Evolutionary conservation across 1,140 invertebrate species (phyloP).

Genomic region (Megalonaias nervosa): DNA sequence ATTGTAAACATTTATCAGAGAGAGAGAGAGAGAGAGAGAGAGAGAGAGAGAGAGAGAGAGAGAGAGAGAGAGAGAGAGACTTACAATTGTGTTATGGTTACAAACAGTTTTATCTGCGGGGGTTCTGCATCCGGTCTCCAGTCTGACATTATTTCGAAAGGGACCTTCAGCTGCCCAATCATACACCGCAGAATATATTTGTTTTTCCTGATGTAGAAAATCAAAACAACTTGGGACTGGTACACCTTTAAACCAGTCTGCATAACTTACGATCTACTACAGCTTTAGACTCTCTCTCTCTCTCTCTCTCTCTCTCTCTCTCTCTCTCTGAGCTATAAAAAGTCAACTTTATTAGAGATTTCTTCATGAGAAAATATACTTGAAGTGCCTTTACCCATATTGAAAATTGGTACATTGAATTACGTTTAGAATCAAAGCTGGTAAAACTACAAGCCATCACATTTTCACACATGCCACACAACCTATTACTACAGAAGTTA

Average conservation of each 20-base stretch:
- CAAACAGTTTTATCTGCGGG: constrained; percentile 31
- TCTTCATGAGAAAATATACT: too few species aligned
- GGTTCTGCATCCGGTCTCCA: constrained; percentile 35
- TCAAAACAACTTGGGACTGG: background rate
- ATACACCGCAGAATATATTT: constrained; percentile 34
- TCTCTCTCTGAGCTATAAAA: too few species aligned
- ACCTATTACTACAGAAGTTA: too few species aligned
- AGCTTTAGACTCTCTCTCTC: background rate
- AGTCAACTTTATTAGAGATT: too few species aligned
- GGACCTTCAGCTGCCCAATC: constrained; percentile 35
- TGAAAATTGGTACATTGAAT: too few species aligned
- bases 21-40: background rate
- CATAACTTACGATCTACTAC: background rate
- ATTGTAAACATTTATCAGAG: background rate
- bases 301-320: too few species aligned
- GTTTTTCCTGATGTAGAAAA: constrained; percentile 11
- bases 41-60: background rate
- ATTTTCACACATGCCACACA: too few species aligned
- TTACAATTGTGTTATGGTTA: constrained; percentile 40
- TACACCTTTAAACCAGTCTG: too few species aligned
- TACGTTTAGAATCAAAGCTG: too few species aligned
- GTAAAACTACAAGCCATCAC: too few species aligned
- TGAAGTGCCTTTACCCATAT: too few species aligned
- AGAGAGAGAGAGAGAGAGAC: background rate
- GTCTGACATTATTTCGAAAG: constrained; percentile 3